These are phyloP conservation scores for Caenorhabditis brenneri DNA, from an alignment of 1,140 invertebrate genomes.

Conservation along the genomic window DNA sequence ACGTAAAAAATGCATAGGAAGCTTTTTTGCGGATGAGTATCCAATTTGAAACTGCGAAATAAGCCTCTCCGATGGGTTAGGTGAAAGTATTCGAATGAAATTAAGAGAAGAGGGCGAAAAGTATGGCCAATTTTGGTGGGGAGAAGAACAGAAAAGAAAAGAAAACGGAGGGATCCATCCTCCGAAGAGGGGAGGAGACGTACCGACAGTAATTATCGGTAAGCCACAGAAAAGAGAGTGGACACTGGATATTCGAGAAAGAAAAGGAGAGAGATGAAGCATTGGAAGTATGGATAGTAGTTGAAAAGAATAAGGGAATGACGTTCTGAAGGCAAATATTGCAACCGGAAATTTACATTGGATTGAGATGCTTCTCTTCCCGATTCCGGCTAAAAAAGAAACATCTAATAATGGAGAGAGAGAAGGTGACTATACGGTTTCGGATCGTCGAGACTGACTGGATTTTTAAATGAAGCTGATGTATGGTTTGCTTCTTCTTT, in stretches of 20 bases:
- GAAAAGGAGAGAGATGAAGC: not conserved
- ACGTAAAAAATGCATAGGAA: not conserved
- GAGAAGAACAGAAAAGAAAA: slow-evolving; percentile 30
- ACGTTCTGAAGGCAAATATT: not conserved
- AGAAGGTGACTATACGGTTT: not conserved
- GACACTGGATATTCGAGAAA: slow-evolving; percentile 36
- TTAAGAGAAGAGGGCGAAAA: slow-evolving; percentile 4
- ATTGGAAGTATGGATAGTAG: not conserved
- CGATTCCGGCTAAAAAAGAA: slow-evolving; percentile 19
- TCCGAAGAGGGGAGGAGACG: not conserved
- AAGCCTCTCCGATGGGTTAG: not conserved
- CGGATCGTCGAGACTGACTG: not conserved
- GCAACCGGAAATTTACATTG: slow-evolving; percentile 29
- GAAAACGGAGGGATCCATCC: not conserved
- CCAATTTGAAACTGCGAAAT: slow-evolving; percentile 3
- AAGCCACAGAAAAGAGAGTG: not conserved
- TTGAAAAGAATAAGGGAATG: no score
- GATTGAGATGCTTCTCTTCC: not conserved
- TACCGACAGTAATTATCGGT: slow-evolving; percentile 12
- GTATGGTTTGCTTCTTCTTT: not conserved
- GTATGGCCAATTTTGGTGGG: slow-evolving; percentile 13
- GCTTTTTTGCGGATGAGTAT: not conserved
- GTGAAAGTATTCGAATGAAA: slow-evolving; percentile 5
- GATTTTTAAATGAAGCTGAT: not conserved
- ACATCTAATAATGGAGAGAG: not conserved